Base-by-base conservation (phyloP, 2,888 invertebrate species). In the Danaus chrysippus region DNA sequence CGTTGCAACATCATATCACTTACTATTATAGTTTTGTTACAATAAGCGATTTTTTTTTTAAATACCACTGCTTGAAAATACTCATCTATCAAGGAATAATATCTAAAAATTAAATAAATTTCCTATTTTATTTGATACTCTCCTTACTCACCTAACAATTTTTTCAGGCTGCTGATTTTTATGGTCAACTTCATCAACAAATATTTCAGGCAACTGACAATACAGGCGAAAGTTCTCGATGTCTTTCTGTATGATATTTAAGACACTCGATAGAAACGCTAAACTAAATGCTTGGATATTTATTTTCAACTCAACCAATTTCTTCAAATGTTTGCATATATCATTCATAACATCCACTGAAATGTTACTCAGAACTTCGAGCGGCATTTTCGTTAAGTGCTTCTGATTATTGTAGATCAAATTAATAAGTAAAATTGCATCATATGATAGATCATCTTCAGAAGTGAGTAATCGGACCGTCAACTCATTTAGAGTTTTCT, bases 401-500 rank as follows among this genome's bases (percentile, higher is more conserved):
- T 80, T 76, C 61, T 96, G 95, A 12, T 92, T 92, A 68, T 94
- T 94, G 74, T 94, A 95, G 56, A 96, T 87, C 69, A 95, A 89
- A n/a, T 94, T 86, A 23, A 97, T 82, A 12, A 96, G 83, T 46
- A 95, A 80, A 10, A 94, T 83, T 0, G 93, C 92, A 75, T 96
- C 95, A 66, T 89, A 87, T 1, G 84, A 78, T 57, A 91, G 64
- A 60, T 85, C 82, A 79, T 84, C 82, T 64, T 84, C 84, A 0
- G 85, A 81, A 10, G 81, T 82, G 6, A 89, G 68, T 0, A 91
- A 68, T 68, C 81, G 86, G 1, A 83, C 83, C 12, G 93, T 86
- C 55, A 97, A 87, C 64, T 93, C 93, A 43, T 92, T 86, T 0
- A 96, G 77, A 0, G 96, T 83, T 12, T 91, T 92, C 62, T 92